These are phyloP conservation scores for Turdus rufiventris DNA, from an alignment of 2,113 vertebrate genomes.

Conservation along the genomic window DNA sequence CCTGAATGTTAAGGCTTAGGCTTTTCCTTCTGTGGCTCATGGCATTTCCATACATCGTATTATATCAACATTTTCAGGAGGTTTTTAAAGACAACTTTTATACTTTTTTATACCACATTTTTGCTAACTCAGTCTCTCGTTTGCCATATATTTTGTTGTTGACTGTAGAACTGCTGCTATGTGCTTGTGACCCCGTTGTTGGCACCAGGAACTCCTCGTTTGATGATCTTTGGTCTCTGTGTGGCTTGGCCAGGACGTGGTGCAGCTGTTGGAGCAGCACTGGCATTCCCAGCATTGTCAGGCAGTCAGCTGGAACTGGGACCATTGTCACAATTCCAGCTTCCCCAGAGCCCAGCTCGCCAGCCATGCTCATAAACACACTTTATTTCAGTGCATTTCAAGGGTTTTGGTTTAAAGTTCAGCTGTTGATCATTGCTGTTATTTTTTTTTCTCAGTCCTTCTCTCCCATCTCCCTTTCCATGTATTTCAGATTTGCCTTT, in stretches of 20 bases:
- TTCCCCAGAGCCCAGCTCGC: not conserved
- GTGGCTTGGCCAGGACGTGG: not conserved
- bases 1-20: not conserved
- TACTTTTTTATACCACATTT: slow-evolving; percentile 70
- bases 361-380: not conserved
- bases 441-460: not conserved
- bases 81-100: slow-evolving; percentile 65
- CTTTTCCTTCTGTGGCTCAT: not conserved
- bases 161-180: not conserved
- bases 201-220: fast-evolving
- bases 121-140: slow-evolving; percentile 63
- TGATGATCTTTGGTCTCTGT: not conserved
- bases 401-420: slow-evolving; percentile 25
- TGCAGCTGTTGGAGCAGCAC: not conserved
- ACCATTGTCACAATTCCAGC: not conserved
- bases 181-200: not conserved
- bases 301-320: not conserved
- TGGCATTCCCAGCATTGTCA: not conserved
- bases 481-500: not conserved
- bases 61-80: not conserved
- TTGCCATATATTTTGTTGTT: not conserved
- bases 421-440: not conserved
- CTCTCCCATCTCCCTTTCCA: not conserved
- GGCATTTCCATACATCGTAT: not conserved
- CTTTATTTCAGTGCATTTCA: slow-evolving; percentile 7